These are phyloP conservation scores for Cosmopolites sordidus DNA, from an alignment of 2,888 invertebrate species.

Conservation along the genomic window DNA sequence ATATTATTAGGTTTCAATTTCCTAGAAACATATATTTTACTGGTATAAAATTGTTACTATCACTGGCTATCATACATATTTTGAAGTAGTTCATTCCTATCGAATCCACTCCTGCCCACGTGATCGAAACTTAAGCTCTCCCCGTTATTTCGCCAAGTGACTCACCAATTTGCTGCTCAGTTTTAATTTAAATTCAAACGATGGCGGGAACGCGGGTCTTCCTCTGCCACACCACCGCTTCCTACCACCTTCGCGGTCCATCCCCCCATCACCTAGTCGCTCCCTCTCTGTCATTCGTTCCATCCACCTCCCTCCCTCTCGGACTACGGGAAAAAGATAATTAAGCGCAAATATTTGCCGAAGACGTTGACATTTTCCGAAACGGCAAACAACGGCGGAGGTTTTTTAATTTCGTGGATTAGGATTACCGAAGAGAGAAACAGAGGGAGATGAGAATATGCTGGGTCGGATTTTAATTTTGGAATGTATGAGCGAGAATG, in stretches of 20 bases:
- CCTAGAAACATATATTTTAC: too few species aligned
- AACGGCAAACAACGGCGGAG: conserved; percentile 3
- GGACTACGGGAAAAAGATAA: conserved; percentile 14
- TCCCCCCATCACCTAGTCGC: not conserved
- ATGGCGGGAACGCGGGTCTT: conserved; percentile 1
- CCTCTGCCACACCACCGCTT: not conserved
- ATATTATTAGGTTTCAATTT: too few species aligned
- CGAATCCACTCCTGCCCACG: not conserved
- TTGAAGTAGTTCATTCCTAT: not conserved
- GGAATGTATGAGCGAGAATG: conserved; percentile 8
- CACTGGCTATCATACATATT: too few species aligned
- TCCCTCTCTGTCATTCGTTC: not conserved
- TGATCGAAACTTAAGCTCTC: not conserved
- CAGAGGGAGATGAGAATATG: conserved; percentile 2
- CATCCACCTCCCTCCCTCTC: conserved; percentile 4
- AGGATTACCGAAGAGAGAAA: not conserved
- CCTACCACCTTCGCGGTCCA: not conserved
- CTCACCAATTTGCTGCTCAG: conserved; percentile 45
- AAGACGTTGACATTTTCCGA: conserved; percentile 19
- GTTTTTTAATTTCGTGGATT: conserved; percentile 22
- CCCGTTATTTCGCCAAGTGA: conserved; percentile 45
- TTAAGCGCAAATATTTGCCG: conserved; percentile 25
- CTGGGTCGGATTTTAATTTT: not conserved
- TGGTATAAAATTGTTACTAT: too few species aligned
- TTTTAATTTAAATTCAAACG: conserved; percentile 36